Evolutionary conservation across 2,113 vertebrate species (phyloP), one percentile per base, ranked within the genome.

Genomic region (Oophaga pumilio): DNA sequence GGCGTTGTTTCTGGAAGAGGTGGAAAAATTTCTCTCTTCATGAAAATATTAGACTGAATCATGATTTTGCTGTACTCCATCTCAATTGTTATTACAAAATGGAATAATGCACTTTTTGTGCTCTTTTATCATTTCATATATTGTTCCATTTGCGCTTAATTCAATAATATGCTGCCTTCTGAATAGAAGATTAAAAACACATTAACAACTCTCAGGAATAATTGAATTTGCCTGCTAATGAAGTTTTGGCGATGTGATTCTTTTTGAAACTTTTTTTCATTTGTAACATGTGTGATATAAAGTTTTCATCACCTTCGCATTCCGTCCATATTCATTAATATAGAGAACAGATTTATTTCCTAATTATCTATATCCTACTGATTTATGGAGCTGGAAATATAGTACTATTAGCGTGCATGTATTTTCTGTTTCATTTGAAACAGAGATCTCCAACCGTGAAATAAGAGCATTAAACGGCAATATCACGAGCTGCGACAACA

Each of bases 401-500:
- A 69, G n/a, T 14, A 26, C 81, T 53, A 52, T 69, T 50, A 68
- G 64, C 81, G 53, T 68, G 66, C 62, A 83, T 52, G 43, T 53
- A 83, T 68, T 53, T 83, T 69, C 62, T 68, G 80, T 69, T 83
- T 83, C n/a, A 80, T 80, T 80, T 80, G 78, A 80, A 80, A 43
- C 57, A 60, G 83, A 85, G 56, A 74, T 49, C 71, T 57, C 71
- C 71, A 86, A 56, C 60, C 76, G 62, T 77, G 76, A 86, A 79
- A 77, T 77, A 79, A 68, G 57, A 79, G 60, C 62, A 86, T 86
- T 86, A 86, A 86, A 86, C 50, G n/a, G 76, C 60, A 86, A 86
- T 86, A 79, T 78, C 84, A 85, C 50, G 81, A 69, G 62, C 84
- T 18, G 28, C 84, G 52, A 60, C 57, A 85, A 62, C 57, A 86